Evolutionary conservation across 2,888 invertebrate genomes (phyloP).

Genomic region (Euclidia mi): DNA sequence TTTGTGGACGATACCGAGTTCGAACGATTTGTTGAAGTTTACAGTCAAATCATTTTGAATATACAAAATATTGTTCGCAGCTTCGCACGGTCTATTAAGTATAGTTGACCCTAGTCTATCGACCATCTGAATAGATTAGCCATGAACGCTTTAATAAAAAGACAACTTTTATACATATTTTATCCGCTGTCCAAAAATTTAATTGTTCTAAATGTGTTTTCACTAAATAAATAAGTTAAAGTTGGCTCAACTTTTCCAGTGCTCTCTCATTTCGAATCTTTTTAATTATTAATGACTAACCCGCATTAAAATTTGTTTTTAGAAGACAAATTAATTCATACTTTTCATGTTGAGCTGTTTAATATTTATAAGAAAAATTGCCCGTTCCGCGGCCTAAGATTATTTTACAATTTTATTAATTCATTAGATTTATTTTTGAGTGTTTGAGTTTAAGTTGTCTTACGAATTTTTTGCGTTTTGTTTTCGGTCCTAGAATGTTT

Average conservation of each 20-base stretch:
- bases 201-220: background rate
- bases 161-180: background rate
- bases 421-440: too few relatives aligned
- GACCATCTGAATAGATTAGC: too few relatives aligned
- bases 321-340: slow-evolving; percentile 35
- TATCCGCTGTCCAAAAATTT: background rate
- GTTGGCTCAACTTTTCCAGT: slow-evolving; percentile 7
- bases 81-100: too few relatives aligned
- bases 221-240: background rate
- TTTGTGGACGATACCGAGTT: too few relatives aligned
- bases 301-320: slow-evolving; percentile 48
- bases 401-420: background rate
- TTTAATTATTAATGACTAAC: slow-evolving; percentile 63
- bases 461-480: too few relatives aligned
- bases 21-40: too few relatives aligned
- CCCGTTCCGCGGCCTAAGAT: slow-evolving; percentile 1
- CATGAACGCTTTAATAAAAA: too few relatives aligned
- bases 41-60: too few relatives aligned
- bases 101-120: too few relatives aligned
- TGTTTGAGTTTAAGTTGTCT: too few relatives aligned
- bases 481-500: too few relatives aligned
- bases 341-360: slow-evolving; percentile 11
- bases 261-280: slow-evolving; percentile 33
- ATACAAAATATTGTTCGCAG: too few relatives aligned
- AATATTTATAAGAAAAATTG: slow-evolving; percentile 13